phyloP scores from a whole-genome alignment of 2,797 vertebrate genomes.

The Crocodylus rhombifer region DNA sequence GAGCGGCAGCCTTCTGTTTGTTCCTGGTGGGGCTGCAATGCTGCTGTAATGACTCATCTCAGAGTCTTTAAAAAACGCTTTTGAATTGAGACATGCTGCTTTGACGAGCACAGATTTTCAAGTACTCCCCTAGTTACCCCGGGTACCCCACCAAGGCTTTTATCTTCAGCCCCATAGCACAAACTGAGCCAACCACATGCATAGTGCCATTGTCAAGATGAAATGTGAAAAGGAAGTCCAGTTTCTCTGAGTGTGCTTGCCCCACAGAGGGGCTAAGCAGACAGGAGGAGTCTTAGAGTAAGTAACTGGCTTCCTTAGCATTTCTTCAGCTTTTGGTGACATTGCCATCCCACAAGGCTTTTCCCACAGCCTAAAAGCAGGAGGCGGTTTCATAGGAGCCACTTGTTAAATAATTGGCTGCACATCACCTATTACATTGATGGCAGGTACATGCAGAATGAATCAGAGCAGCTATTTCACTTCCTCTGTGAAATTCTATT shows the following conservation, averaged over 20 bases:
- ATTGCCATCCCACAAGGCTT: background rate
- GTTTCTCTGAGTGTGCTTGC: background rate
- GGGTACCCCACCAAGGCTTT: background rate
- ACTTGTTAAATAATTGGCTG: background rate
- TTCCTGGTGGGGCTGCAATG: background rate
- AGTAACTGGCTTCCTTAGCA: rapidly evolving
- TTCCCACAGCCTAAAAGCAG: background rate
- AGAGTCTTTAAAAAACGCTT: background rate
- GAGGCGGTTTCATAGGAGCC: background rate
- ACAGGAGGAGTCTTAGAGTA: background rate
- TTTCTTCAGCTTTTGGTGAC: rapidly evolving
- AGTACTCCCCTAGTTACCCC: background rate
- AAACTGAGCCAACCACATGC: background rate
- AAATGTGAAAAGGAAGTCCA: background rate
- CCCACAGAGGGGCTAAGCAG: background rate
- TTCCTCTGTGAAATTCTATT: rapidly evolving
- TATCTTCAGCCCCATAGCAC: background rate
- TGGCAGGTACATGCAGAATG: background rate
- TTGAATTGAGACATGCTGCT: rapidly evolving
- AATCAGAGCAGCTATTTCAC: background rate
- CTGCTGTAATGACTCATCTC: background rate
- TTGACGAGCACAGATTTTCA: background rate
- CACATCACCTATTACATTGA: rapidly evolving
- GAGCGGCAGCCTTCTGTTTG: background rate
- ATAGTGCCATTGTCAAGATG: background rate